Evolutionary conservation across 1,140 invertebrate species (phyloP).

Genomic region (Caenorhabditis latens): DNA sequence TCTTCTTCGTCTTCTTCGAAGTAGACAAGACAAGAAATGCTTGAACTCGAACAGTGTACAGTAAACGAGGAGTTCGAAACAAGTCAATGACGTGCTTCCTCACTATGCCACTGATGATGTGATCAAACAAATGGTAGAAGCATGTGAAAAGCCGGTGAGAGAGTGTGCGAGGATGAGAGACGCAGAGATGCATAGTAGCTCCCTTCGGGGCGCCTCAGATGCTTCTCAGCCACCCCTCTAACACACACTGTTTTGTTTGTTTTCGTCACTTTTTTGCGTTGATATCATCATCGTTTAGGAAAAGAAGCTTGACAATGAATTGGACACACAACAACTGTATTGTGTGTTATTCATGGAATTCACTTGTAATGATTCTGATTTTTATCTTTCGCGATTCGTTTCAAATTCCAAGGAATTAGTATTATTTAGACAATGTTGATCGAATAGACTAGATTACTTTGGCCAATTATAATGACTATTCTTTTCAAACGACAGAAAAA

Average conservation of each 20-base stretch:
- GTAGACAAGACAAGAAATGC: slow-evolving; percentile 15
- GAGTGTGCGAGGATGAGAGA: not conserved
- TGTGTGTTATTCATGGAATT: not conserved
- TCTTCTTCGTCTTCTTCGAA: not conserved
- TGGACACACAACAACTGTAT: not conserved
- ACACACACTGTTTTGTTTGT: slow-evolving; percentile 37
- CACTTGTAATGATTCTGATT: too few relatives aligned
- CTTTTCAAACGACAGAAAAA: too few relatives aligned
- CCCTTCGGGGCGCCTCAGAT: not conserved
- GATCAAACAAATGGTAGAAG: slow-evolving; percentile 52
- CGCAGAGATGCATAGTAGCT: not conserved
- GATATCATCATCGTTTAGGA: not conserved
- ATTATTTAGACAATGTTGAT: too few relatives aligned
- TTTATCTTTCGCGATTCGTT: too few relatives aligned
- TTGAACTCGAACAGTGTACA: slow-evolving; percentile 41
- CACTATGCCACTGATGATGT: slow-evolving; percentile 27
- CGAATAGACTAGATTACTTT: too few relatives aligned
- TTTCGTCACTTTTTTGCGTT: slow-evolving; percentile 50
- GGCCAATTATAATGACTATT: too few relatives aligned
- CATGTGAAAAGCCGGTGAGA: slow-evolving; percentile 27
- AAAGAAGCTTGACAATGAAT: slow-evolving; percentile 5
- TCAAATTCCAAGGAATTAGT: too few relatives aligned
- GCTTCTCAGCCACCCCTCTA: not conserved
- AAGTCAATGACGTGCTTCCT: slow-evolving; percentile 34
- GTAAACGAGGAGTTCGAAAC: slow-evolving; percentile 36